phyloP scores from a whole-genome alignment of 1,140 invertebrate species.

The Doryteuthis pealeii region DNA sequence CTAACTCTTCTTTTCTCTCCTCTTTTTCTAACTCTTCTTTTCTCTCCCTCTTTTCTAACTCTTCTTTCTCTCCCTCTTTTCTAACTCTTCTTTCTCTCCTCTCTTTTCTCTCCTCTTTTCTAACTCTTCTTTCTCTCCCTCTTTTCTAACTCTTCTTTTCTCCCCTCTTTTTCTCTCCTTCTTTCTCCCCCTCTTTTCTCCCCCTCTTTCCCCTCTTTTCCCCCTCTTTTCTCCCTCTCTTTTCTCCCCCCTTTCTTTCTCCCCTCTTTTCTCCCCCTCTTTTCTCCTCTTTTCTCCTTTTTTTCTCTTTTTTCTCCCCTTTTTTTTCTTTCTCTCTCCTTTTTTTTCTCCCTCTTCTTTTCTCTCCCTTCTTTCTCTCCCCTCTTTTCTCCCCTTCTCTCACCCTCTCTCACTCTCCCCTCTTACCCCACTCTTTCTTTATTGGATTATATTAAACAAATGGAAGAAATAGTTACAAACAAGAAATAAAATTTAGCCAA shows the following conservation, averaged over 20 bases:
- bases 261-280: no score
- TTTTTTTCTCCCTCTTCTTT: background rate
- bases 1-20: no score
- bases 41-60: no score
- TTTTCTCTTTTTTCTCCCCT: background rate
- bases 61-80: background rate
- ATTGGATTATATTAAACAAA: no score
- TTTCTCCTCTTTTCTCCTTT: background rate
- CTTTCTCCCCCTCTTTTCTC: background rate
- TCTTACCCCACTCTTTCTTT: no score
- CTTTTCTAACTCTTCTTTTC: background rate
- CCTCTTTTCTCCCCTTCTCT: background rate
- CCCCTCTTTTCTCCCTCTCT: slow-evolving; percentile 9
- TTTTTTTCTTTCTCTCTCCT: background rate
- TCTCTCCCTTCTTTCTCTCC: background rate
- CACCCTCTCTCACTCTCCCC: background rate
- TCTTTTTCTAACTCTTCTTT: no score
- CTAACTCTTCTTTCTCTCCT: no score
- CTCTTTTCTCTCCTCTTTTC: no score
- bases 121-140: no score
- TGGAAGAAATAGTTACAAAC: no score
- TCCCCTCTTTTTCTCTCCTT: background rate
- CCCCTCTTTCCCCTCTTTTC: background rate
- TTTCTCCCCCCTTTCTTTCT: background rate
- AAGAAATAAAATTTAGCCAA: no score